A percentile compares a stretch with the other conserved stretches of the same genome.
Evolutionary conservation across 1,140 invertebrate genomes (phyloP).

Genomic region (Spodoptera frugiperda): DNA sequence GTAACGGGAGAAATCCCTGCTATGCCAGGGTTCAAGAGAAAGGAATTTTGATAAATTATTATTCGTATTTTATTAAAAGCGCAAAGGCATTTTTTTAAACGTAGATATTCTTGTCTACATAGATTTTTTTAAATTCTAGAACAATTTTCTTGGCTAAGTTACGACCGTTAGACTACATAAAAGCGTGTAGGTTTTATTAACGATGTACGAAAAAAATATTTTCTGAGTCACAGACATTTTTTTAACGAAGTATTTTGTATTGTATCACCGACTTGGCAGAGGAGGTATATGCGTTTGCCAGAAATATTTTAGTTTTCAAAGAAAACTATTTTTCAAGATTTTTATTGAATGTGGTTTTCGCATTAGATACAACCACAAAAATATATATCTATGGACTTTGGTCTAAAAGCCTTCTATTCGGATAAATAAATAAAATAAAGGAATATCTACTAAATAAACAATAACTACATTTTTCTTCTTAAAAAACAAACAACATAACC

Average conservation of each 20-base stretch:
- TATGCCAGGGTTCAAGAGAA: too few species aligned
- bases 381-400: too few species aligned
- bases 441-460: neutral
- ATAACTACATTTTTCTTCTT: neutral
- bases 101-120: too few species aligned
- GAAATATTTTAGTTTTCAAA: slow-evolving; percentile 12
- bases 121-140: neutral
- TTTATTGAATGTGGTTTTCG: neutral
- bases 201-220: neutral
- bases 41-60: too few species aligned
- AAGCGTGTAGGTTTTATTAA: slow-evolving; percentile 11
- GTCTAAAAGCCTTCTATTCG: too few species aligned
- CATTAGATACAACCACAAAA: too few species aligned
- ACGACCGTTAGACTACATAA: neutral
- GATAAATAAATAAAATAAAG: neutral
- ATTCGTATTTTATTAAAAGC: too few species aligned
- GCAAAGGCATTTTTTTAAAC: too few species aligned
- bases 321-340: neutral
- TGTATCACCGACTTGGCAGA: slow-evolving; percentile 41
- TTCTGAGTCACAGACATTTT: slow-evolving; percentile 43
- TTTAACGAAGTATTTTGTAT: slow-evolving; percentile 21
- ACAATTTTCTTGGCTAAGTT: slow-evolving; percentile 9
- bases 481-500: too few species aligned
- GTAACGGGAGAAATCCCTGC: too few species aligned
- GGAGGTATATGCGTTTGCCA: slow-evolving; percentile 31